Evolutionary conservation across 1,140 invertebrate genomes (phyloP).

Genomic region (Bombus balteatus): DNA sequence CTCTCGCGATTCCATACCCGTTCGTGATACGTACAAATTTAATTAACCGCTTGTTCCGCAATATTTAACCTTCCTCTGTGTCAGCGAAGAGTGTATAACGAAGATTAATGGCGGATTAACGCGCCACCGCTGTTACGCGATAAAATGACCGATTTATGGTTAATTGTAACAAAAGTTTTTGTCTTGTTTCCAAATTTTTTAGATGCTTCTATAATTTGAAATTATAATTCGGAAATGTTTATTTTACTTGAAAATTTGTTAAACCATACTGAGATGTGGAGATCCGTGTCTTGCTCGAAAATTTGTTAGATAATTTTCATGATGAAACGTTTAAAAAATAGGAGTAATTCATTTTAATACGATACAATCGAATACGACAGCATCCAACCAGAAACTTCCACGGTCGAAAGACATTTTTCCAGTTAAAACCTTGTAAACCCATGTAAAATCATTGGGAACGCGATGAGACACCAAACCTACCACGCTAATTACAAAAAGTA

Average conservation of each 20-base stretch:
- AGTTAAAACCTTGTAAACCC: neutral
- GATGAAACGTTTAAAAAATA: neutral
- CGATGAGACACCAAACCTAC: too few relatives aligned
- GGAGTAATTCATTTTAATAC: conserved; percentile 20
- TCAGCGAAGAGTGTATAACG: neutral
- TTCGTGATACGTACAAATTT: conserved; percentile 40
- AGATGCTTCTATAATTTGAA: too few relatives aligned
- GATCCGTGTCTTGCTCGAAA: too few relatives aligned
- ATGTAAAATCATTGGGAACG: neutral
- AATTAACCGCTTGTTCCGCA: conserved; percentile 35
- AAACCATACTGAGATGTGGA: too few relatives aligned
- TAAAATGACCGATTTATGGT: neutral
- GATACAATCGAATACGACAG: neutral
- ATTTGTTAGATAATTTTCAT: too few relatives aligned
- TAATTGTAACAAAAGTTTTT: neutral
- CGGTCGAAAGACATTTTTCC: neutral
- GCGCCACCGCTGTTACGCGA: neutral
- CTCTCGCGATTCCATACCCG: conserved; percentile 15
- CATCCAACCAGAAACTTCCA: too few relatives aligned
- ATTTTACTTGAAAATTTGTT: too few relatives aligned
- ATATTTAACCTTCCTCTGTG: conserved; percentile 24
- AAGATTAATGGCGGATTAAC: conserved; percentile 18
- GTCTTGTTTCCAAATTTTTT: too few relatives aligned
- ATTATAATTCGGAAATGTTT: too few relatives aligned
- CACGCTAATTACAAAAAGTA: neutral